phyloP scores from a whole-genome alignment of 2,797 vertebrate genomes.

The Gambelia wislizenii region DNA sequence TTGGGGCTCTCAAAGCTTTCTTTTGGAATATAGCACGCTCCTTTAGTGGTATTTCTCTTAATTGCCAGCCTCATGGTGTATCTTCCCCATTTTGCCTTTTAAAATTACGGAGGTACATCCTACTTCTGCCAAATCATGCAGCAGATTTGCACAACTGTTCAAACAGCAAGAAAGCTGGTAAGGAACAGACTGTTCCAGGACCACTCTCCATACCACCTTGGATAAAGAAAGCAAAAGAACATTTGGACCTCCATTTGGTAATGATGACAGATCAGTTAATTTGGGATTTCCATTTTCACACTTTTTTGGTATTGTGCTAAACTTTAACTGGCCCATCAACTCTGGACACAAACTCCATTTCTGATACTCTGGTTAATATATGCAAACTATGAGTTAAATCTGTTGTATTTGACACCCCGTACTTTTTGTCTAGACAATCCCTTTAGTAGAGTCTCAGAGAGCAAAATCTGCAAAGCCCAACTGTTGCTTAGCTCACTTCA shows the following conservation, averaged over 20 bases:
- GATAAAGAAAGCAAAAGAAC: neutral
- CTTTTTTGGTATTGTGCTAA: neutral
- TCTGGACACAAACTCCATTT: neutral
- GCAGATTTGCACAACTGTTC: neutral
- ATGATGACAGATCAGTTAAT: neutral
- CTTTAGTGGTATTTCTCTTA: neutral
- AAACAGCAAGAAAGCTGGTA: neutral
- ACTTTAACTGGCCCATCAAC: neutral
- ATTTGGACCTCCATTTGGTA: neutral
- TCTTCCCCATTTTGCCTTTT: neutral
- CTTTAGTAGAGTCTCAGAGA: neutral
- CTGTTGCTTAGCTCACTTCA: neutral
- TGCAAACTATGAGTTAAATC: neutral
- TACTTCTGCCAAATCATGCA: neutral
- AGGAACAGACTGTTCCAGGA: neutral
- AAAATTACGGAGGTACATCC: neutral
- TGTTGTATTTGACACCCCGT: neutral
- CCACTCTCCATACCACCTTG: neutral
- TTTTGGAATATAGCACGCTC: neutral
- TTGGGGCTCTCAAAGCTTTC: neutral
- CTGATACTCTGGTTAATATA: neutral
- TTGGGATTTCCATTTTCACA: neutral
- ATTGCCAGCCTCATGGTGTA: neutral
- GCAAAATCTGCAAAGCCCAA: neutral
- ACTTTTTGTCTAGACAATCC: neutral